Base-by-base conservation (phyloP, 1,140 invertebrate genomes). In the Paracyclopina nana region DNA sequence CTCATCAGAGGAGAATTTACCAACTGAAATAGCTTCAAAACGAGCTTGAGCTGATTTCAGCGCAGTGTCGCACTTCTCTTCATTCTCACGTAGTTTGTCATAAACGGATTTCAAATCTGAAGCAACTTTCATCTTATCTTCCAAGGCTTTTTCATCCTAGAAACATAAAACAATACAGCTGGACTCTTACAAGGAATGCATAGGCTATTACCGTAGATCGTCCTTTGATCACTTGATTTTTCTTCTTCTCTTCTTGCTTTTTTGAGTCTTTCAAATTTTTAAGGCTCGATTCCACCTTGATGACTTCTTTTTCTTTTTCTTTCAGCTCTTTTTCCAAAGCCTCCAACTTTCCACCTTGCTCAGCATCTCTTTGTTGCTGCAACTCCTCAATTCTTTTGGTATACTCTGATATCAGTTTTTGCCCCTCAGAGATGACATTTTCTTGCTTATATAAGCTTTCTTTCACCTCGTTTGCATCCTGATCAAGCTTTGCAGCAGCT, bases 11-110 rank as follows among this genome's bases (percentile, higher is more conserved):
- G 25, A 28, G 26, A 86, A 75, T 41, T 82, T 65, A 20, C 88
- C 88, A 20, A 79, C 70, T 61, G 74, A 82, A 6, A 90, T 75
- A 48, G 84, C 84, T 59, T 92, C 77, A 55, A 79, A 82, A 46
- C 74, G 73, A 44, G 77, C 76, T 64, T 90, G 78, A 0, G 85
- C 83, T 30, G 71, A 69, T 9, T 69, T 64, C 54, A 85, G 70
- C 1, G 74, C 75, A 50, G 77, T 74, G 16, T 68, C 68, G 60
- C 86, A 79, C 1, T 64, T 61, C 40, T 74, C 65, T 58, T 80
- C 78, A 6, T 74, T 72, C 27, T 76, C 62, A 58, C 78, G 74
- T 1, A 92, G 67, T 16, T 68, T 68, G 34, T 79, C 73, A 60
- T 86, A 82, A 22, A 76, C 68, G 16, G 70, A 72, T 20, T 75